Evolutionary conservation across 2,797 vertebrate species (phyloP).

Genomic region (Phalloptychus januarius): DNA sequence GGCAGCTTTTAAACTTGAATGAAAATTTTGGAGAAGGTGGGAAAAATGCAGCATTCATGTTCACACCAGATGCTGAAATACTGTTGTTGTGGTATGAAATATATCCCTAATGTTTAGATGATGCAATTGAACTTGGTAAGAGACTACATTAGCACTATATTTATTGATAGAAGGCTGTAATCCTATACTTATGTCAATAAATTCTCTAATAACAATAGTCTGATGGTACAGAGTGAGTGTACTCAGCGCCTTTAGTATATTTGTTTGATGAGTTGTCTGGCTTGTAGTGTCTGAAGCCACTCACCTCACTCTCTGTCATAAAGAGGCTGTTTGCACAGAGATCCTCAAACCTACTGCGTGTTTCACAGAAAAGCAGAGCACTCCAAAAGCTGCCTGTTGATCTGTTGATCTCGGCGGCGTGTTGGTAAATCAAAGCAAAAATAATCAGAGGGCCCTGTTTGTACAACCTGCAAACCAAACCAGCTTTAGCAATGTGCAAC

Average conservation of each 20-base stretch:
- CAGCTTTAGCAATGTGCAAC: conserved; percentile 51
- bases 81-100: conserved; percentile 5
- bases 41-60: conserved; percentile 43
- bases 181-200: conserved; percentile 66
- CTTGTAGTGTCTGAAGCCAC: conserved; percentile 79
- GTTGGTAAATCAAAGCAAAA: conserved; percentile 72
- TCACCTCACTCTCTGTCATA: conserved; percentile 78
- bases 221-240: conserved; percentile 58
- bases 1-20: conserved; percentile 57
- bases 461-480: conserved; percentile 64
- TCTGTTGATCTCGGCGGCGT: conserved; percentile 73
- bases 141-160: conserved; percentile 9
- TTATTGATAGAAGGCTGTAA: conserved; percentile 48
- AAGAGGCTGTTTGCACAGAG: conserved; percentile 83
- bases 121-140: conserved; percentile 12
- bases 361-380: conserved; percentile 67
- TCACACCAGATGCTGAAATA: conserved; percentile 31
- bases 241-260: conserved; percentile 71
- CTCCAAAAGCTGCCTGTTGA: conserved; percentile 72
- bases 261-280: conserved; percentile 78
- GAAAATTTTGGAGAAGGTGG: conserved; percentile 35
- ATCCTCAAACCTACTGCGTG: conserved; percentile 79
- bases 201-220: conserved; percentile 69
- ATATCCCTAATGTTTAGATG: background rate
- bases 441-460: conserved; percentile 69